Percentiles rank a stretch among this genome's conserved stretches.
Evolutionary conservation across 2,888 invertebrate genomes (phyloP).

Genomic region (Drosophila mimica): DNA sequence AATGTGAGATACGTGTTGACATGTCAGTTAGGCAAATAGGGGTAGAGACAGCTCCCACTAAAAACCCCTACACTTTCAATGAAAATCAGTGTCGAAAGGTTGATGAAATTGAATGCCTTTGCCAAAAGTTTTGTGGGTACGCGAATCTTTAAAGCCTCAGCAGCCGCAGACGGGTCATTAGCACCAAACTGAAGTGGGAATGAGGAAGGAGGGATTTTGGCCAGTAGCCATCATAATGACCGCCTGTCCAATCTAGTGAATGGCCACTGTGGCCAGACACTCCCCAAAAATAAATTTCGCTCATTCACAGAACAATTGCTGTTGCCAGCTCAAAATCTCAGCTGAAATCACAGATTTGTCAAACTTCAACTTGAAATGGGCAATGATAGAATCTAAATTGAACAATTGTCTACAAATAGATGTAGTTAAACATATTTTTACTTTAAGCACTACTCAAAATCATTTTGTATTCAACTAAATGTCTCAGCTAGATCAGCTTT

Average conservation of each 20-base stretch:
- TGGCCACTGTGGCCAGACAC: constrained; percentile 35
- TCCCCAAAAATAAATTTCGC: constrained; percentile 59
- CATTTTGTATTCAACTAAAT: neutral
- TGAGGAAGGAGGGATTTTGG: constrained; percentile 2
- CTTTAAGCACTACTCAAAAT: neutral
- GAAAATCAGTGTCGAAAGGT: constrained; percentile 3
- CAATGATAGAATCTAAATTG: neutral
- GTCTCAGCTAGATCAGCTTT: neutral
- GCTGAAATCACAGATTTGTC: constrained; percentile 56
- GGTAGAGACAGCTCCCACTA: constrained; percentile 69
- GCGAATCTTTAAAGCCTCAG: constrained; percentile 35
- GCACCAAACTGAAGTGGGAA: constrained; percentile 16
- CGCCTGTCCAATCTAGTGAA: constrained; percentile 34
- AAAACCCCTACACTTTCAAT: neutral
- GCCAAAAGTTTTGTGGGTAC: constrained; percentile 15
- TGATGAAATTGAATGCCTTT: constrained; percentile 36
- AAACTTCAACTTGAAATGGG: constrained; percentile 2
- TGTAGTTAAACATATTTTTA: neutral
- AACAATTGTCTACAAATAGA: neutral
- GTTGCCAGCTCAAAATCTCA: constrained; percentile 41
- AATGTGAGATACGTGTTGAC: constrained; percentile 67
- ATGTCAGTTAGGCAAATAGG: constrained; percentile 79
- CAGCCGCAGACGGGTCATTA: constrained; percentile 66
- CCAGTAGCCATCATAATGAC: constrained; percentile 37
- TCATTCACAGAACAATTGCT: constrained; percentile 66